These are phyloP conservation scores for Masticophis lateralis DNA, from an alignment of 2,797 vertebrate genomes.

Conservation along the genomic window DNA sequence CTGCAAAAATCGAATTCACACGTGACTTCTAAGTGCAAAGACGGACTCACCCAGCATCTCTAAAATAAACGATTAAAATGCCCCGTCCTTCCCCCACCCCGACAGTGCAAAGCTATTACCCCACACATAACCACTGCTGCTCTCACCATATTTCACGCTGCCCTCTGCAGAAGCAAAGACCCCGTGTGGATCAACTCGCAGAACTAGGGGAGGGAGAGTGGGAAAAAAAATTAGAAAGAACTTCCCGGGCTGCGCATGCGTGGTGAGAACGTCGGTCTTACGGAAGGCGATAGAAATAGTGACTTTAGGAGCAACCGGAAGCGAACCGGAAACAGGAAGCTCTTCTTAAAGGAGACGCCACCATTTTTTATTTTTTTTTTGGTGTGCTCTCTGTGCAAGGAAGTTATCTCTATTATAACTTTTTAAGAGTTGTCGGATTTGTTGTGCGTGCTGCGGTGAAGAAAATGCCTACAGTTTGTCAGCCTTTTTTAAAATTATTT, in stretches of 20 bases:
- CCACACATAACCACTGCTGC: background rate
- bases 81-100: background rate
- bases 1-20: background rate
- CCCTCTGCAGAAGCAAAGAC: background rate
- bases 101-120: background rate
- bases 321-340: background rate
- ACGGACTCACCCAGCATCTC: background rate
- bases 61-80: background rate
- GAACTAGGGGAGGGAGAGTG: background rate
- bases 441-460: background rate
- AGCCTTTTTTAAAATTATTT: background rate
- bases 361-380: too few species aligned
- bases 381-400: background rate
- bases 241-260: slow-evolving; percentile 27
- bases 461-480: background rate
- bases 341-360: background rate
- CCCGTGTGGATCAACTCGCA: background rate
- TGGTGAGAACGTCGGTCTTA: background rate
- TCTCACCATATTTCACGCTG: slow-evolving; percentile 4
- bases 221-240: background rate
- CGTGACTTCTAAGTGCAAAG: background rate
- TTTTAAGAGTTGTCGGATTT: background rate
- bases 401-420: background rate
- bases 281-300: background rate
- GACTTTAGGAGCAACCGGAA: background rate